phyloP scores from a whole-genome alignment of 1,140 invertebrate genomes.

The Trichonephila inaurata region DNA sequence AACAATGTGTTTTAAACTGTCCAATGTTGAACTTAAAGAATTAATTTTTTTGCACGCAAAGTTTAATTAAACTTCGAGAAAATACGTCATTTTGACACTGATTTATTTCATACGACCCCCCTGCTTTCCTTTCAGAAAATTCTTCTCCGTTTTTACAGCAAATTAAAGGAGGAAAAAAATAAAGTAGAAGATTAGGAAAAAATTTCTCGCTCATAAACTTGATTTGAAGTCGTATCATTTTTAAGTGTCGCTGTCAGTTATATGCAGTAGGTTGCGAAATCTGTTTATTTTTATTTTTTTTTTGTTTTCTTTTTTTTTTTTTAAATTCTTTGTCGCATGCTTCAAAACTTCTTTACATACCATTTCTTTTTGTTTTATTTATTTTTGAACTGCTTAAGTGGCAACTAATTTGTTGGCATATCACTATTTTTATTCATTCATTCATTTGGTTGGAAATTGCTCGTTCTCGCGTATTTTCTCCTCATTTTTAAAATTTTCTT shows the following conservation, averaged over 20 bases:
- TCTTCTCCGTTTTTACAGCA: conserved; percentile 35
- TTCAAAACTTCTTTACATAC: conserved; percentile 43
- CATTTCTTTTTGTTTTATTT: conserved; percentile 63
- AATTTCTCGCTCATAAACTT: conserved; percentile 72
- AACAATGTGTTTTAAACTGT: conserved; percentile 73
- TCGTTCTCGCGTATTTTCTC: conserved; percentile 57
- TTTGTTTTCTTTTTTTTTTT: not conserved
- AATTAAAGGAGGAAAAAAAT: conserved; percentile 24
- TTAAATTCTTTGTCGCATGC: conserved; percentile 11
- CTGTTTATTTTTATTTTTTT: conserved; percentile 66
- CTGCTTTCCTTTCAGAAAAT: not conserved
- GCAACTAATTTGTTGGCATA: conserved; percentile 73
- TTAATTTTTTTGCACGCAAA: conserved; percentile 60
- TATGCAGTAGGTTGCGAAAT: conserved; percentile 65
- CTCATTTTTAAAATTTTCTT: conserved; percentile 26
- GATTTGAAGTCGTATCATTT: conserved; percentile 75
- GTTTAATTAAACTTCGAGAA: conserved; percentile 75
- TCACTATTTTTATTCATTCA: conserved; percentile 75
- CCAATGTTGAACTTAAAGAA: conserved; percentile 66
- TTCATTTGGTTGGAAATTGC: conserved; percentile 68
- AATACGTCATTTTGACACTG: conserved; percentile 75
- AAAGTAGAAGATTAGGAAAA: conserved; percentile 36
- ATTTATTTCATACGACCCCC: conserved; percentile 66
- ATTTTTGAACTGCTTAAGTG: conserved; percentile 70
- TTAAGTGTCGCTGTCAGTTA: conserved; percentile 74